Conservation (phyloP, 1,140 invertebrate species). For the Heterodera carotae region DNA sequence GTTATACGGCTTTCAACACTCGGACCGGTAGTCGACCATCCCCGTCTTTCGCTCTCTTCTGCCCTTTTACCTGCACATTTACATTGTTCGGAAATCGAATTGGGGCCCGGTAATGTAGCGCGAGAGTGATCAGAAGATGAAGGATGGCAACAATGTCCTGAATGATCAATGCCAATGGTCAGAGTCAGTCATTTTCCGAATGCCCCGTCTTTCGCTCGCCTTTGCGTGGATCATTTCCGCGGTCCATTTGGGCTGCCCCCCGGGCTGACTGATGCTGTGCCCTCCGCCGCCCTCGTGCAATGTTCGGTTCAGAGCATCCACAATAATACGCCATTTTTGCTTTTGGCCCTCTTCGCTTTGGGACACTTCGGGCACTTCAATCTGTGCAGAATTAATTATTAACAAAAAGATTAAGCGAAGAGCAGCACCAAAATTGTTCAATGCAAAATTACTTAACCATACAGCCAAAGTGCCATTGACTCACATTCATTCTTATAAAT, state of each 20-base stretch:
- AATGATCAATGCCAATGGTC: constrained; percentile 75
- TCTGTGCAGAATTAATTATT: constrained; percentile 67
- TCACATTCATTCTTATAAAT: no score
- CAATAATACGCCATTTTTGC: constrained; percentile 85
- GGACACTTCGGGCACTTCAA: constrained; percentile 96
- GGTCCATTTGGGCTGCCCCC: constrained; percentile 78
- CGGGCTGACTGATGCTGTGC: constrained; percentile 13
- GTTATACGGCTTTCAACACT: no score
- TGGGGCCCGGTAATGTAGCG: constrained; percentile 88
- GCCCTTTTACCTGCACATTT: constrained; percentile 76
- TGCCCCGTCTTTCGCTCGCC: constrained; percentile 7
- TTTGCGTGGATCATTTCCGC: constrained; percentile 75
- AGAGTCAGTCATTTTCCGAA: not conserved
- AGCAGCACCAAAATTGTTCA: no score
- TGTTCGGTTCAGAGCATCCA: constrained; percentile 81
- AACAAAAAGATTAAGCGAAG: no score
- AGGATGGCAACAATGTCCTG: constrained; percentile 93
- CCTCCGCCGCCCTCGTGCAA: constrained; percentile 55
- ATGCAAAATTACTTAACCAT: no score
- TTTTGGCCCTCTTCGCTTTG: constrained; percentile 96
- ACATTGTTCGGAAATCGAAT: constrained; percentile 94
- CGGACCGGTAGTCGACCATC: not conserved
- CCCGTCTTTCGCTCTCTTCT: constrained; percentile 70
- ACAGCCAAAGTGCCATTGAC: no score
- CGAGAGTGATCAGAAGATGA: constrained; percentile 87